These are phyloP conservation scores for Enteromius afrohamiltoni DNA, from an alignment of 2,797 vertebrate genomes.

Conservation along the genomic window DNA sequence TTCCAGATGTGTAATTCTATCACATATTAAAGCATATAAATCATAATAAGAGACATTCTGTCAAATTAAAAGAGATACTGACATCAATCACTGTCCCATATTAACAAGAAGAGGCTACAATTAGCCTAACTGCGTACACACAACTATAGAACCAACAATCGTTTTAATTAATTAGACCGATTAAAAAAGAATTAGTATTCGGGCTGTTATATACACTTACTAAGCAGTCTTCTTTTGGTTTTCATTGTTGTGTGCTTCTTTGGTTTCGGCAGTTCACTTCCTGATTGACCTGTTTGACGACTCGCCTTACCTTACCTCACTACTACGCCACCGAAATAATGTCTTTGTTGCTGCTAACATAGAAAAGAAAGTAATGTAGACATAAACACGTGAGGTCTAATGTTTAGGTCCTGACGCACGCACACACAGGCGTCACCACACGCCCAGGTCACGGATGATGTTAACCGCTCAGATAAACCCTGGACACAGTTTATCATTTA, in stretches of 20 bases:
- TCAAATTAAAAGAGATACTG: neutral
- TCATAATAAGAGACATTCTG: neutral
- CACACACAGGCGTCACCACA: too few species aligned
- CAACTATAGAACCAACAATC: neutral
- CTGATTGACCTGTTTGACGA: neutral
- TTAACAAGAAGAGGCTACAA: neutral
- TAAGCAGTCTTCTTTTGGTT: neutral
- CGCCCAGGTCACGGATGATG: too few species aligned
- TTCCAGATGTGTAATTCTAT: constrained; percentile 2
- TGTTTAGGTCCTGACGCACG: too few species aligned
- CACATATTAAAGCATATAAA: neutral
- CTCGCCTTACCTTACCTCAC: neutral
- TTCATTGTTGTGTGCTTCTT: constrained; percentile 6
- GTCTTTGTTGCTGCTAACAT: neutral
- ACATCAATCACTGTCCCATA: neutral
- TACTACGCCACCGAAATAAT: neutral
- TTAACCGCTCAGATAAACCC: too few species aligned
- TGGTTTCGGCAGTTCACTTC: constrained; percentile 4
- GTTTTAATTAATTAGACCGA: neutral
- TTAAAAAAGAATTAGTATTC: neutral
- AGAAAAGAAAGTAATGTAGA: neutral
- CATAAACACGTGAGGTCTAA: neutral
- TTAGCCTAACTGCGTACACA: neutral
- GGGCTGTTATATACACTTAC: neutral
- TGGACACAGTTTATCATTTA: too few species aligned